Base-by-base conservation (phyloP, 2,888 invertebrate genomes). In the Tipula vernalis region DNA sequence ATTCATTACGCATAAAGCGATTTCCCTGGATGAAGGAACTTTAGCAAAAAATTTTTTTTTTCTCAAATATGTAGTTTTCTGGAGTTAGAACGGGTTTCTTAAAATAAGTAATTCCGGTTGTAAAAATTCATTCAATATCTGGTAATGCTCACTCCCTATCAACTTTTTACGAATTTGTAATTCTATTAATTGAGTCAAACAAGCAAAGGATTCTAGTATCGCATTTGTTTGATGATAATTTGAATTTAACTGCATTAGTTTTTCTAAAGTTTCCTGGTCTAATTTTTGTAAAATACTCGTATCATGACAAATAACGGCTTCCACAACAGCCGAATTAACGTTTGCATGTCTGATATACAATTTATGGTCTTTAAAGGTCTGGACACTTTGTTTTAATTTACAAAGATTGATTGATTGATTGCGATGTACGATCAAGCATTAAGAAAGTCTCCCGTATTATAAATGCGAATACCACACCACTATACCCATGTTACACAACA, bases 11-110 rank as follows among this genome's bases (percentile, higher is more conserved):
- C 15, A n/a, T 12, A 85, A 28, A 15, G 85, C 42, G 10, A 85
- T 85, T 85, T 85, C 85, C 44, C 18, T 85, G 10, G 85, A 44
- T 12, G 28, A 15, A 85, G 85, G 85, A 44, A 85, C 44, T 85
- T 44, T 85, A 13, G 41, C 39, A 85, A 85, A 44, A 42, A 41
- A 5, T 13, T 18, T 12, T 85, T 85, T 85, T 18, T 44, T 85
- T 18, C 18, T 44, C 44, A 42, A 15, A 44, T 83, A 83, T 13
- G 83, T 83, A 3, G 36, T 28, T 83, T 36, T 83, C 36, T 28
- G 36, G 4, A 36, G 36, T 71, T 71, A 15, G 10, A 71, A 71
- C 28, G 15, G 15, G 10, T n/a, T 71, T 71, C 71, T 71, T 71
- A 71, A 71, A 15, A 2, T 15, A 10, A 2, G 6, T 15, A 71